Base-by-base conservation (phyloP, 1,140 invertebrate genomes). In the Euwallacea similis region DNA sequence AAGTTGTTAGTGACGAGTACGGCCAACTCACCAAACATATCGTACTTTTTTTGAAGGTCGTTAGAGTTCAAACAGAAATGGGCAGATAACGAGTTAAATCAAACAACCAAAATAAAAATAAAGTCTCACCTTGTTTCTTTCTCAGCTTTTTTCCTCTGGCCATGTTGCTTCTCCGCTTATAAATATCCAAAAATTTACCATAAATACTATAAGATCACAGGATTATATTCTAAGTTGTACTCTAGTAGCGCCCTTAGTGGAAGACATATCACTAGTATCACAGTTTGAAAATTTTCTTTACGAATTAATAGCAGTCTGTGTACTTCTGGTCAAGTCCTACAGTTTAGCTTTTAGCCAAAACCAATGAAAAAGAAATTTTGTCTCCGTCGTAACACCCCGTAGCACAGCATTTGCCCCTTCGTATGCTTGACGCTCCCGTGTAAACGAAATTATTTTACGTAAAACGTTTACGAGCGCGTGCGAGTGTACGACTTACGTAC, bases 171-270 rank as follows among this genome's bases (percentile, higher is more conserved):
- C 13, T 50, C 46, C 2, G 9, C 46, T 2, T 4, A 33, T 33
- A 62, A 33, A 33, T 50, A 65, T 50, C 58, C 15, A 59, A 63
- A 46, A 33, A 42, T 15, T 33, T 16, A 70, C 56, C 62, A 16
- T 42, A 61, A 72, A 62, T 59, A 68, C 55, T 68, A 55, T 33
- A 68, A 63, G 42, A 72, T 73, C 67, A 73, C 64, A 68, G 69
- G 59, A 69, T 68, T 68, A 56, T 56, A 68, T 33, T 60, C 60
- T 58, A 7, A n/a, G 33, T 42, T 50, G 42, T 65, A 47, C 44
- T 47, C 10, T 65, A n/a, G 44, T 50, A 41, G 21, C 16, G 16
- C 21, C 16, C 55, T 54, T 21, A 69, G 42, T 33, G n/a, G 42
- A 67, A 61, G 10, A 50, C 44, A 42, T 68, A 70, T 63, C 69